Evolutionary conservation across 1,140 invertebrate species (phyloP).

Genomic region (Drosophila nannoptera): DNA sequence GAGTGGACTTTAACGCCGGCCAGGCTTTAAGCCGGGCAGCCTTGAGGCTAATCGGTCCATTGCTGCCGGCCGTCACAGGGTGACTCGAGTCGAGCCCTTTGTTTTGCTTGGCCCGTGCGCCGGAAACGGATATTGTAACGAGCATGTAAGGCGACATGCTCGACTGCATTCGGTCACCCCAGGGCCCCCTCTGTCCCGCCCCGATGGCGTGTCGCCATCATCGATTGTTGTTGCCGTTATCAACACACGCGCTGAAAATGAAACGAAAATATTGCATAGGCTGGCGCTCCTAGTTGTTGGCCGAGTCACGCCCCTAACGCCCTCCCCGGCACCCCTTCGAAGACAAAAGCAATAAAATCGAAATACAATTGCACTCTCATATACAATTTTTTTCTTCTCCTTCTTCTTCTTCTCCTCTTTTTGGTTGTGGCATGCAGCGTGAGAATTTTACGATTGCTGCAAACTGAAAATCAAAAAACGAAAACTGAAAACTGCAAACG

Average conservation of each 20-base stretch:
- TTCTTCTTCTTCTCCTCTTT: constrained; percentile 1
- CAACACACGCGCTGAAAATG: constrained; percentile 72
- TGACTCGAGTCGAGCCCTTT: constrained; percentile 23
- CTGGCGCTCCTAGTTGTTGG: constrained; percentile 12
- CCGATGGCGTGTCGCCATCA: too few species aligned
- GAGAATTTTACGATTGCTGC: constrained; percentile 48
- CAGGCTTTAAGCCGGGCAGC: constrained; percentile 51
- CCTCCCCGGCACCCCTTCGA: constrained; percentile 30
- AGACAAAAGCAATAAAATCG: constrained; percentile 73
- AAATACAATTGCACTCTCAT: constrained; percentile 63
- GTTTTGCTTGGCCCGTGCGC: constrained; percentile 22
- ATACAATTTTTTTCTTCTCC: not conserved
- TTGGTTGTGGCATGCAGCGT: constrained; percentile 34
- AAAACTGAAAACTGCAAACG: constrained; percentile 29
- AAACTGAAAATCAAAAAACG: constrained; percentile 7
- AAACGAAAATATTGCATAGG: constrained; percentile 71
- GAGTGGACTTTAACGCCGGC: constrained; percentile 23
- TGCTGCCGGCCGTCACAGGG: constrained; percentile 49
- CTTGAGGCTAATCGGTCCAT: constrained; percentile 69
- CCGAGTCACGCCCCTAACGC: not conserved
- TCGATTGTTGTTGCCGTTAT: constrained; percentile 54
- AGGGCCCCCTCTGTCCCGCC: too few species aligned
- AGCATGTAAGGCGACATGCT: constrained; percentile 43
- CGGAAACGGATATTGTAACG: constrained; percentile 63
- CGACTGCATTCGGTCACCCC: too few species aligned